A percentile compares a stretch with the other conserved stretches of the same genome.
Conservation (phyloP, 2,113 vertebrate species). For the Poeciliopsis prolifica region DNA sequence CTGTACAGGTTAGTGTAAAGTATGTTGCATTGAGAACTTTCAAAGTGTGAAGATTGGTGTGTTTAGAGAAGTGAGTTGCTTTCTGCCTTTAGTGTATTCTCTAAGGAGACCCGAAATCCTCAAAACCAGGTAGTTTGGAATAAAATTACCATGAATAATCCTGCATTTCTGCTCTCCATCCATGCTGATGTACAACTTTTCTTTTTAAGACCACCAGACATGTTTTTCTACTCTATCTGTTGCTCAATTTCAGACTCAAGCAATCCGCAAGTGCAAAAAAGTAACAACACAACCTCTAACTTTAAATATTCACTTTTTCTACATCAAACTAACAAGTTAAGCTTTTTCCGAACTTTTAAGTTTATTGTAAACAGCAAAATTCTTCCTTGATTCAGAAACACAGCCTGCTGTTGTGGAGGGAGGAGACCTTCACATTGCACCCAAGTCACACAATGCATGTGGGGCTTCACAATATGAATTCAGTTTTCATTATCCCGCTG, state of each 20-base stretch:
- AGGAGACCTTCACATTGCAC: slow-evolving; percentile 62
- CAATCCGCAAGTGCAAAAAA: slow-evolving; percentile 19
- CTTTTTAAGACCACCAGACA: slow-evolving; percentile 1
- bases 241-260: slow-evolving; percentile 9
- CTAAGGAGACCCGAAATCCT: slow-evolving; percentile 1
- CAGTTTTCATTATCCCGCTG: slow-evolving; percentile 75
- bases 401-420: slow-evolving; percentile 39
- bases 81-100: slow-evolving; percentile 33
- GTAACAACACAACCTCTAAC: slow-evolving; percentile 31
- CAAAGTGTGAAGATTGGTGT: background rate
- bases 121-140: background rate
- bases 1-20: background rate
- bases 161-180: slow-evolving; percentile 19
- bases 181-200: slow-evolving; percentile 3
- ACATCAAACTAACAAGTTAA: slow-evolving; percentile 31
- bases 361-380: slow-evolving; percentile 23
- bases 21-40: slow-evolving; percentile 1
- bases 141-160: slow-evolving; percentile 20
- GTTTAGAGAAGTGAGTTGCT: slow-evolving; percentile 9
- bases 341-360: slow-evolving; percentile 23
- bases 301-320: slow-evolving; percentile 26
- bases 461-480: slow-evolving; percentile 72
- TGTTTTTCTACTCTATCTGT: slow-evolving; percentile 4
- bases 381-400: slow-evolving; percentile 23
- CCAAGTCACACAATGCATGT: slow-evolving; percentile 67